Percentiles rank a stretch among this genome's conserved stretches.
These are phyloP conservation scores for Papilio protenor DNA, from an alignment of 2,888 invertebrate species.

Conservation along the genomic window DNA sequence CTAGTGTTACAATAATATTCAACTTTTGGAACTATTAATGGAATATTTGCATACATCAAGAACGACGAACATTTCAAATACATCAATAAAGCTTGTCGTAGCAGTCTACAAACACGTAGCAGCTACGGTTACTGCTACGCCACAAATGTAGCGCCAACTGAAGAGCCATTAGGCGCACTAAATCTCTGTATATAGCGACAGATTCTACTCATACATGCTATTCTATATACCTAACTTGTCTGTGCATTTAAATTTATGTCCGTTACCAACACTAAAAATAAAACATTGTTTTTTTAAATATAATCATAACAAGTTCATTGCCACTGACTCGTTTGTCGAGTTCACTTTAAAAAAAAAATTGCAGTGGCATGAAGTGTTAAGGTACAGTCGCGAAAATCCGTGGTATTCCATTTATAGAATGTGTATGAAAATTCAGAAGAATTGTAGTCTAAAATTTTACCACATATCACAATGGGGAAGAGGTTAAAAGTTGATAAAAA, in stretches of 20 bases:
- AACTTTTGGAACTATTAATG: background rate
- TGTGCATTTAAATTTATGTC: background rate
- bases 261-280: background rate
- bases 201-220: background rate
- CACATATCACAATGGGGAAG: no score
- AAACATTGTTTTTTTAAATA: no score
- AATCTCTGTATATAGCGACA: background rate
- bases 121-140: background rate
- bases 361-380: no score
- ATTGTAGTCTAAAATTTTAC: no score
- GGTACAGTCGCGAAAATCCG: no score
- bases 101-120: slow-evolving; percentile 23
- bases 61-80: slow-evolving; percentile 4
- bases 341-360: no score
- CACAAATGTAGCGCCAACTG: slow-evolving; percentile 10
- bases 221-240: background rate
- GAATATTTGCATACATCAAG: background rate
- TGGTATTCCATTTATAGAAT: no score
- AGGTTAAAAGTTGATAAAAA: no score
- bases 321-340: no score
- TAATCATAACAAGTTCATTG: background rate
- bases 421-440: no score
- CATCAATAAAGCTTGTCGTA: slow-evolving; percentile 1
- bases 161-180: slow-evolving; percentile 15
- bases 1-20: no score